Conservation (phyloP, 64 coral and sea anemone genomes). For the Pachyseris speciosa region DNA sequence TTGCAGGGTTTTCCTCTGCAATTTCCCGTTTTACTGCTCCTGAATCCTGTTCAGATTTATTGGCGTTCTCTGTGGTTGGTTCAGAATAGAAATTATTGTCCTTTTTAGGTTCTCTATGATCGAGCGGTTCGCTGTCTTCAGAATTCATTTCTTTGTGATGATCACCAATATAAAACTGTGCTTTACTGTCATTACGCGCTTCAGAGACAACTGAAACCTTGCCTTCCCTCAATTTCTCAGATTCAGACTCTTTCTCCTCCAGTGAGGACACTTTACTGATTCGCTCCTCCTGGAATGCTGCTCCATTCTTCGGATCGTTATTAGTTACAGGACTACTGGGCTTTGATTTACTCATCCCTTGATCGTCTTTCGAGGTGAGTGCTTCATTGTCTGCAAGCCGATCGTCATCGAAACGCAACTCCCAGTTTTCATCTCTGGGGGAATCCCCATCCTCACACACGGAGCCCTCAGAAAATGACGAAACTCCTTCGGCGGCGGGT, state of each 20-base stretch:
- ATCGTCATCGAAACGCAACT: slow-evolving; percentile 40
- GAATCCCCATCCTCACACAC: slow-evolving; percentile 16
- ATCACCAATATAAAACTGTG: slow-evolving; percentile 11
- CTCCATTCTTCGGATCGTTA: not conserved
- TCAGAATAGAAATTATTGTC: slow-evolving; percentile 44
- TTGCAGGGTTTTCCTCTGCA: not conserved
- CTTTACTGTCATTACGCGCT: not conserved
- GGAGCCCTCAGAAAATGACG: slow-evolving; percentile 43
- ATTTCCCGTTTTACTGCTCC: not conserved
- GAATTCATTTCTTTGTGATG: not conserved
- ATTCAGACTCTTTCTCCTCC: not conserved
- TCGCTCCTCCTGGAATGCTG: not conserved
- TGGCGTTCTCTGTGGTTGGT: not conserved
- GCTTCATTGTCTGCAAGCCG: not conserved
- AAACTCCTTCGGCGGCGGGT: not conserved
- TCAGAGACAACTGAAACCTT: not conserved
- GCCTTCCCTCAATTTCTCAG: not conserved
- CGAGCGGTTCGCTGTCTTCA: not conserved
- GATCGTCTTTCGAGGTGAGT: not conserved
- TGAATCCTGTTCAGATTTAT: not conserved
- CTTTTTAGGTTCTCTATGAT: not conserved
- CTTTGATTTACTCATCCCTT: not conserved
- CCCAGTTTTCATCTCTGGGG: not conserved
- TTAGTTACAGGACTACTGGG: not conserved
- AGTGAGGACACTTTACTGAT: not conserved